Percentiles rank a stretch among this genome's conserved stretches.
These are phyloP conservation scores for Athene cunicularia DNA, from an alignment of 2,113 vertebrate species.

Conservation along the genomic window DNA sequence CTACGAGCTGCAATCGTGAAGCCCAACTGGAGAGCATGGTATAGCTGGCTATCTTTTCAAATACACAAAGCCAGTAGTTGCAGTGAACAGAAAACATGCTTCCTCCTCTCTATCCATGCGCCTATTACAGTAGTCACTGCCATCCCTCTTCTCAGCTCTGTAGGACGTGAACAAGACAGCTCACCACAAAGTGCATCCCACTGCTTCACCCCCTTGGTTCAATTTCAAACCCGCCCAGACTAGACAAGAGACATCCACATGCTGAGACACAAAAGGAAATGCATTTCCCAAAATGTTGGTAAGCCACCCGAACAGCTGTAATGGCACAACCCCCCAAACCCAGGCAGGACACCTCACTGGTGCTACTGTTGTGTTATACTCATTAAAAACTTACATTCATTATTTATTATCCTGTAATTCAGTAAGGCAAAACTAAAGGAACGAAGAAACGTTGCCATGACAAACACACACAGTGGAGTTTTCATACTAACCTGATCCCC, in stretches of 20 bases:
- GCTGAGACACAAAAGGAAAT: neutral
- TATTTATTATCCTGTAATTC: neutral
- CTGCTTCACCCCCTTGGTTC: neutral
- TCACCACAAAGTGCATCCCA: neutral
- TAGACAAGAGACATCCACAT: neutral
- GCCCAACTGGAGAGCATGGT: neutral
- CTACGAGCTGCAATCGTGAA: rapidly evolving
- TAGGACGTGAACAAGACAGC: neutral
- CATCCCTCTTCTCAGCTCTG: neutral
- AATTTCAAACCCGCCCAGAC: neutral
- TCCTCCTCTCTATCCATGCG: neutral
- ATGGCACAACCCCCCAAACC: neutral
- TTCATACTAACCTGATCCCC: neutral
- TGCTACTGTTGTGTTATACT: neutral
- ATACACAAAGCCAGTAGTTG: neutral
- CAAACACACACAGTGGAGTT: neutral
- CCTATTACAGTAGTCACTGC: neutral
- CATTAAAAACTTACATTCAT: neutral
- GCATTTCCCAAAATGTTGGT: neutral
- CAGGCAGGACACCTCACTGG: neutral
- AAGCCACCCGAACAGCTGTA: neutral
- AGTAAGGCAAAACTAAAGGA: neutral
- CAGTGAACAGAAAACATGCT: neutral
- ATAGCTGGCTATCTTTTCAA: neutral
- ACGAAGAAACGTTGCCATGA: neutral